Evolutionary conservation across 2,888 invertebrate species (phyloP).

Genomic region (Leptinotarsa haldemani): DNA sequence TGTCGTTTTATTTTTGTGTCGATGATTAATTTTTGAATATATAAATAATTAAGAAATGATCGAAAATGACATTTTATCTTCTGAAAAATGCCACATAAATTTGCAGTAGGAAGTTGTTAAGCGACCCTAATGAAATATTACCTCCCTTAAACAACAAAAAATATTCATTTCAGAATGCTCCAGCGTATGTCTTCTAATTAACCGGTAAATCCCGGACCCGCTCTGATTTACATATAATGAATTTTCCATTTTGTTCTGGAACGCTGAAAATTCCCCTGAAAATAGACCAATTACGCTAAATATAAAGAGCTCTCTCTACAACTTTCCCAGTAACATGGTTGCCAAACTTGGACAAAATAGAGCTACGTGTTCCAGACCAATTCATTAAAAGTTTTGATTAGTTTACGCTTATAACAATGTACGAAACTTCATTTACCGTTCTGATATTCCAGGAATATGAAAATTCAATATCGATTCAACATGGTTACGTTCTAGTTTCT

Average conservation of each 20-base stretch:
- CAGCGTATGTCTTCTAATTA: neutral
- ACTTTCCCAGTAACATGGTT: constrained; percentile 5
- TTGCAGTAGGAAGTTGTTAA: too few species aligned
- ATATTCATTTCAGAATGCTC: neutral
- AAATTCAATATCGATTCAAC: too few species aligned
- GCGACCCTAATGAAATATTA: too few species aligned
- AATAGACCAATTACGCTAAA: constrained; percentile 3
- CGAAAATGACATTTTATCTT: too few species aligned
- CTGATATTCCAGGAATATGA: neutral
- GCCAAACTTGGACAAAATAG: constrained; percentile 1
- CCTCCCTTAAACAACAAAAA: too few species aligned
- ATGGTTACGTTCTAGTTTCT: too few species aligned
- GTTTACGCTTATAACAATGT: neutral
- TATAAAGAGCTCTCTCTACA: constrained; percentile 13
- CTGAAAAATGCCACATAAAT: too few species aligned
- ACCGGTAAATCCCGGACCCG: neutral
- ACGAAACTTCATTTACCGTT: constrained; percentile 3
- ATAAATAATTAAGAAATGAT: too few species aligned
- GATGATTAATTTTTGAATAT: too few species aligned
- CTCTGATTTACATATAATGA: constrained; percentile 5
- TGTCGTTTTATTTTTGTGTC: too few species aligned
- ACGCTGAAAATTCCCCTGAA: constrained; percentile 3
- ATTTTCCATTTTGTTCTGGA: constrained; percentile 11
- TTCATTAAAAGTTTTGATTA: constrained; percentile 20
- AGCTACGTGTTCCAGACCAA: neutral